Conservation (phyloP, 2,113 vertebrate species). For the Sakesphorus luctuosus region DNA sequence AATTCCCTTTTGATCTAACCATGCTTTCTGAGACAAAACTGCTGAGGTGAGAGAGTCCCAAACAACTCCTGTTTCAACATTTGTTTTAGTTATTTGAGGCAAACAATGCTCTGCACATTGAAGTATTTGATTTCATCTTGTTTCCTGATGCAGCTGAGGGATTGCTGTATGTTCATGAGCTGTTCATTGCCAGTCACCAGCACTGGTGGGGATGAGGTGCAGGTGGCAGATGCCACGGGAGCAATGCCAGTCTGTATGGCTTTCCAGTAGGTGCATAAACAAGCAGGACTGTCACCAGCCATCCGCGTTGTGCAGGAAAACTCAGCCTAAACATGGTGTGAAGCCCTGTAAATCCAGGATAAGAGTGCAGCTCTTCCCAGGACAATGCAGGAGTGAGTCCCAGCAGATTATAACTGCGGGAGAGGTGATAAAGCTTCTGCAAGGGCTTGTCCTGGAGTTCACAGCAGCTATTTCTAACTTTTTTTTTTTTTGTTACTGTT, state of each 20-base stretch:
- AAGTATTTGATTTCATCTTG: background rate
- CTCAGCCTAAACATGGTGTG: background rate
- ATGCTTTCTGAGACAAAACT: background rate
- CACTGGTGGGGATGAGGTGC: background rate
- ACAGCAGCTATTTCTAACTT: background rate
- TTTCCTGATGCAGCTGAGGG: background rate
- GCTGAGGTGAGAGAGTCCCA: background rate
- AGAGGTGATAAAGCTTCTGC: background rate
- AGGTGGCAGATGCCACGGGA: background rate
- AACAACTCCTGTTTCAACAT: background rate
- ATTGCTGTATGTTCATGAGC: background rate
- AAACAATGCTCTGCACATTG: background rate
- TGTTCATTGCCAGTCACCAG: background rate
- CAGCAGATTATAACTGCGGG: fast-evolving
- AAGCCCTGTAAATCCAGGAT: background rate
- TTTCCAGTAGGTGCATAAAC: background rate
- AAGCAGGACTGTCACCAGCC: background rate
- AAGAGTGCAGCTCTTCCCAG: background rate
- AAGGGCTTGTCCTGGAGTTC: background rate
- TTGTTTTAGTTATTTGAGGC: background rate
- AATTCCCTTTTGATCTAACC: background rate
- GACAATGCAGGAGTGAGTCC: background rate
- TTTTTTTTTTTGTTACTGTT: background rate
- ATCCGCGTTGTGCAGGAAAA: background rate
- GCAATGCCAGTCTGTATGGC: background rate